phyloP scores from a whole-genome alignment of 1,140 invertebrate species.

The Chironomus tepperi region DNA sequence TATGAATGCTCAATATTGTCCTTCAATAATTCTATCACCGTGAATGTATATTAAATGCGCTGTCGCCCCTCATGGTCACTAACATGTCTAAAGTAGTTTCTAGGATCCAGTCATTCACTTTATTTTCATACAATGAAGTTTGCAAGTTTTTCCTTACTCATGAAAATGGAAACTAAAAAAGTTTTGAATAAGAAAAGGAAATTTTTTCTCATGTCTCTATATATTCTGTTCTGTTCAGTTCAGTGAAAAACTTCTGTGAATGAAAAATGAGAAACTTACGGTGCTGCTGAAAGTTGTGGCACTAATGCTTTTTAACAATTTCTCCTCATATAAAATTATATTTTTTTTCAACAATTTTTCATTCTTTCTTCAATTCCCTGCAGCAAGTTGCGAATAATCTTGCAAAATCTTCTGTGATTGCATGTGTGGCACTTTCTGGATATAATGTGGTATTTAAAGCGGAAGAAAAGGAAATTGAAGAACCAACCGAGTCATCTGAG shows the following conservation, averaged over 20 bases:
- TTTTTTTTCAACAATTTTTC: background rate
- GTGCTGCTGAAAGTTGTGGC: background rate
- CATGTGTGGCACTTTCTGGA: slow-evolving; percentile 73
- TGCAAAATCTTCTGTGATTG: slow-evolving; percentile 74
- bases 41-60: too few relatives aligned
- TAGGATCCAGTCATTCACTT: too few relatives aligned
- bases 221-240: too few relatives aligned
- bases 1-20: too few relatives aligned
- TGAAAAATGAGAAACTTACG: background rate
- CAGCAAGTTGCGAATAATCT: slow-evolving; percentile 87
- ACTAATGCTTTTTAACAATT: background rate
- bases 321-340: background rate
- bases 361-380: slow-evolving; percentile 29
- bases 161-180: too few relatives aligned
- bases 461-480: slow-evolving; percentile 24
- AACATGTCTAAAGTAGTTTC: too few relatives aligned
- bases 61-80: too few relatives aligned
- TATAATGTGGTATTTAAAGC: slow-evolving; percentile 40
- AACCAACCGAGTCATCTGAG: background rate
- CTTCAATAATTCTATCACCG: too few relatives aligned
- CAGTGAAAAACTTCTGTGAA: background rate
- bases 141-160: too few relatives aligned
- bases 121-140: too few relatives aligned
- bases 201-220: too few relatives aligned
- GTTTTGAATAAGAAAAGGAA: too few relatives aligned